phyloP scores from a whole-genome alignment of 2,113 vertebrate species.

The Syrrhaptes paradoxus region DNA sequence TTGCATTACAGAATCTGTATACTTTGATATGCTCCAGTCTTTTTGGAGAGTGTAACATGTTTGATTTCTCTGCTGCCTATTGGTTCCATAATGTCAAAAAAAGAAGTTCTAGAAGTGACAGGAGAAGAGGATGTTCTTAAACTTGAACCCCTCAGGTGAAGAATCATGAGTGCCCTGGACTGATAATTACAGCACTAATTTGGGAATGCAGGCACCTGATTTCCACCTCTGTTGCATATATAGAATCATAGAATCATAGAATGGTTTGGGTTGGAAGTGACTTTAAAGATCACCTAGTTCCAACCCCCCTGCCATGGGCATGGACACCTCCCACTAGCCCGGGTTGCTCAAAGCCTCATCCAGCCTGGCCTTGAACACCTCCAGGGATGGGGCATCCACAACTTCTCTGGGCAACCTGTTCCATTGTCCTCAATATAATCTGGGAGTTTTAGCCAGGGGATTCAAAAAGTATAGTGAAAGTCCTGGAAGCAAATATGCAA shows the following conservation, averaged over 20 bases:
- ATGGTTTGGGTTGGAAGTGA: too few relatives aligned
- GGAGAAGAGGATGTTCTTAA: neutral
- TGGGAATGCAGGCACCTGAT: neutral
- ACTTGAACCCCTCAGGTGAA: neutral
- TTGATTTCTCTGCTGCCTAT: neutral
- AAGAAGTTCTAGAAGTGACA: neutral
- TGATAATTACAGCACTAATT: neutral
- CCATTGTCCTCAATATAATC: neutral
- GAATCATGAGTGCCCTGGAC: neutral
- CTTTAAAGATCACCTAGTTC: too few relatives aligned
- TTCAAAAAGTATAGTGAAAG: neutral
- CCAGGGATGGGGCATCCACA: too few relatives aligned
- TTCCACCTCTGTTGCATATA: neutral
- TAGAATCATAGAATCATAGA: too few relatives aligned
- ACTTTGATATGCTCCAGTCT: neutral
- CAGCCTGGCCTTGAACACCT: too few relatives aligned
- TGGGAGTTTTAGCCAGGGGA: neutral
- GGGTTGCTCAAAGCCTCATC: too few relatives aligned
- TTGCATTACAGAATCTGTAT: neutral
- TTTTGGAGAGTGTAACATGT: accelerated
- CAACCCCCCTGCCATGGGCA: too few relatives aligned
- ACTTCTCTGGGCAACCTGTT: too few relatives aligned
- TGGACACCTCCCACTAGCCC: too few relatives aligned
- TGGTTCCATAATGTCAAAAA: neutral
- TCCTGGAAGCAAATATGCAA: neutral